Conservation (phyloP, 2,113 vertebrate genomes). For the Bos javanicus region DNA sequence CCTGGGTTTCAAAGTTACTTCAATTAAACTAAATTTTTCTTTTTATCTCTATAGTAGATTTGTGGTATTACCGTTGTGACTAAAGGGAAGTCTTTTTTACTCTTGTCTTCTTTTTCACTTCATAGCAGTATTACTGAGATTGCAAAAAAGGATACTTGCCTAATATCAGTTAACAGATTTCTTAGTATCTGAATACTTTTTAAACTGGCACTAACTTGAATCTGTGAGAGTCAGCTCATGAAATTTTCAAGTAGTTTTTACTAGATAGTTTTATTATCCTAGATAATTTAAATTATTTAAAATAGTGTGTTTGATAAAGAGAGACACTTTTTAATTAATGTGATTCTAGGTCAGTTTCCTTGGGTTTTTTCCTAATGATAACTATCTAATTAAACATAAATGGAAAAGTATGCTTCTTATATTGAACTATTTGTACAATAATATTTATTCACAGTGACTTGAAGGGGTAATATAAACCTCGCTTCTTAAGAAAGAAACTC, state of each 20-base stretch:
- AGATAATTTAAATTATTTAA: conserved; percentile 26
- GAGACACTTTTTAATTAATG: background rate
- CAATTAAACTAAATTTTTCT: conserved; percentile 38
- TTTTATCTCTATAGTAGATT: conserved; percentile 46
- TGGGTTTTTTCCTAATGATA: conserved; percentile 32
- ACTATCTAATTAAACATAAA: background rate
- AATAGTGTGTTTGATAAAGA: background rate
- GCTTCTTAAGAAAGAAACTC: conserved; percentile 25
- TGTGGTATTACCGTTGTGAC: conserved; percentile 53
- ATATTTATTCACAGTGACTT: conserved; percentile 21
- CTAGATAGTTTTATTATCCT: background rate
- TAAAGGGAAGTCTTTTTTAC: conserved; percentile 51
- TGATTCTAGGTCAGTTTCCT: background rate
- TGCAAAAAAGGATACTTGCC: conserved; percentile 86
- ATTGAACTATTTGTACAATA: conserved; percentile 46
- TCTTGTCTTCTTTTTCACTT: conserved; percentile 38
- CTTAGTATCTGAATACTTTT: conserved; percentile 71
- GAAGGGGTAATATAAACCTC: conserved; percentile 28
- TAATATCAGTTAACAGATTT: conserved; percentile 85
- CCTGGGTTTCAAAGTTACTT: conserved; percentile 10
- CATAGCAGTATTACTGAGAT: conserved; percentile 75
- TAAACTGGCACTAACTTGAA: conserved; percentile 75
- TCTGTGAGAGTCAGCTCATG: conserved; percentile 66
- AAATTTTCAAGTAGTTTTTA: conserved; percentile 61
- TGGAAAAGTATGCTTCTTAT: background rate